Base-by-base conservation (phyloP, 2,888 invertebrate species). In the Ptilodon capucinus region DNA sequence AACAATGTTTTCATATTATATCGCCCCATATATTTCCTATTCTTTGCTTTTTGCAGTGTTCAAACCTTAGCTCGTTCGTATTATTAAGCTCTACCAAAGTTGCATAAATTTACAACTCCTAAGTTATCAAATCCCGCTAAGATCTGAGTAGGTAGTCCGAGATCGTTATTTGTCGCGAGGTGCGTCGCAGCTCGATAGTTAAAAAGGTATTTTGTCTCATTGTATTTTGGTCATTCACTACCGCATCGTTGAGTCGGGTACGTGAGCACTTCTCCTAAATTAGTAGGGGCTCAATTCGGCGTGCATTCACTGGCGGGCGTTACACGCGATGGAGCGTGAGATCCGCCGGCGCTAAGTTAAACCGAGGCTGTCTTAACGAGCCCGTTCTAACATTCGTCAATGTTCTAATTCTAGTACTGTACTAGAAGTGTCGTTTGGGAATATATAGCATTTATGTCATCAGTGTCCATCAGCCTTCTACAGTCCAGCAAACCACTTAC, bases 221-320 rank as follows among this genome's bases (percentile, higher is more conserved):
- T n/a, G n/a, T n/a, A n/a, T n/a, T n/a, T n/a, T n/a, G n/a, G n/a
- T 67, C 65, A 76, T 69, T 74, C 53, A 63, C 57, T 71, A 69
- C 68, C 67, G 71, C 76, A 74, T 72, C 74, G 76, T 68, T 77
- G 77, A 76, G 70, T 70, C 60, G 55, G 71, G 68, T 78, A 82
- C 84, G 81, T 83, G 81, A 83, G 79, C 81, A 82, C 83, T 85
- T 84, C 84, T 81, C 81, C 77, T 76, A 81, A 85, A 86, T 85
- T 86, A 84, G 82, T 80, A 76, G 73, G 71, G 72, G 71, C 58
- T 71, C 54, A 57, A 60, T 69, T 65, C 64, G 60, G 60, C 63
- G 64, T 49, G 61, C 69, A 77, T 71, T 69, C 68, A 68, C 65
- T 66, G 68, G 66, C 64, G 63, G 50, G 57, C 62, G 71, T 67